Conservation (phyloP, 2,888 invertebrate species). For the Cryptus viduatorius region DNA sequence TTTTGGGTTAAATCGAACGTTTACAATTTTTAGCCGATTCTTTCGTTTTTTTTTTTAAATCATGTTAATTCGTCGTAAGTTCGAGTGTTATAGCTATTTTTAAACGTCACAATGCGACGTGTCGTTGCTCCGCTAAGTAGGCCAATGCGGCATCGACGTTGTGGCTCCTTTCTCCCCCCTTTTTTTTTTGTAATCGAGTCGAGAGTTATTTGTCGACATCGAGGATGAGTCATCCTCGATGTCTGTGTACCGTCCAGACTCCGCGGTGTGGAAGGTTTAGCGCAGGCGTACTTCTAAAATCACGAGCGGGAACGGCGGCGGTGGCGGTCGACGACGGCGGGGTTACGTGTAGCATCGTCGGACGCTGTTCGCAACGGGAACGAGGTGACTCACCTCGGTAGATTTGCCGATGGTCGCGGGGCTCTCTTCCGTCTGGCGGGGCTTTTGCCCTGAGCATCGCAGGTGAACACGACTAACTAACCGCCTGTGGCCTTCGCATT, state of each 20-base stretch:
- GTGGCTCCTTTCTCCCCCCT: constrained; percentile 9
- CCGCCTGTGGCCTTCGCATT: constrained; percentile 53
- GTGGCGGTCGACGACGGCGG: constrained; percentile 10
- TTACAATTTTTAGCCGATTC: too few species aligned
- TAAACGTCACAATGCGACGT: not conserved
- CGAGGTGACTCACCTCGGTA: constrained; percentile 78
- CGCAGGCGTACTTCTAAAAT: constrained; percentile 65
- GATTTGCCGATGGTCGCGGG: constrained; percentile 73
- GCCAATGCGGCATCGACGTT: constrained; percentile 46
- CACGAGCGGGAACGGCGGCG: constrained; percentile 54
- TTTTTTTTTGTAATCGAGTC: constrained; percentile 43
- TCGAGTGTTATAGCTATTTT: constrained; percentile 2
- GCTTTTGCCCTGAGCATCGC: constrained; percentile 23
- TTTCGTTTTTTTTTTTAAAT: constrained; percentile 1
- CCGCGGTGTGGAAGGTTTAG: constrained; percentile 25
- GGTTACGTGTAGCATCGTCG: constrained; percentile 51
- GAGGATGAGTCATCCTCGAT: constrained; percentile 60
- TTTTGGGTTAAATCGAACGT: too few species aligned
- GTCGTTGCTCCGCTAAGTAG: constrained; percentile 52
- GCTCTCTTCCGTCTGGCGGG: constrained; percentile 54
- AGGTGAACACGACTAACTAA: constrained; percentile 40
- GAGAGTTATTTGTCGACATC: constrained; percentile 57
- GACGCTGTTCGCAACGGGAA: constrained; percentile 77
- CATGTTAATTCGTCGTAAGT: not conserved
- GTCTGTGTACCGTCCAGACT: constrained; percentile 48